phyloP scores from a whole-genome alignment of 2,113 vertebrate genomes.

The Girardinichthys multiradiatus region DNA sequence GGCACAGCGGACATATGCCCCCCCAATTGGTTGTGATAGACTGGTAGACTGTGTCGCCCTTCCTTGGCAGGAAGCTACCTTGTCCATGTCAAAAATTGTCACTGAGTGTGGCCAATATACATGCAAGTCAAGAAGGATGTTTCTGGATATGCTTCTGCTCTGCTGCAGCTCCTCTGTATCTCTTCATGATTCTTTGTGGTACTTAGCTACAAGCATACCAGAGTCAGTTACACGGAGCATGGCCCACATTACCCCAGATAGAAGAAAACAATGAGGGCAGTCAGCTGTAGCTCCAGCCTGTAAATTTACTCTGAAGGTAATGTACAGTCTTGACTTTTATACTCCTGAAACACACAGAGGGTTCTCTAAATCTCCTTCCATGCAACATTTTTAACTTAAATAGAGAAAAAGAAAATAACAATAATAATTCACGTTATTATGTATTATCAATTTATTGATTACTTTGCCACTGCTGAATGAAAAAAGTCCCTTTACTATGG shows the following conservation, averaged over 20 bases:
- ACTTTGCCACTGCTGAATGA: no score
- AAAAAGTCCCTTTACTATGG: no score
- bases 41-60: no score
- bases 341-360: background rate
- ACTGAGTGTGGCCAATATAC: conserved; percentile 10
- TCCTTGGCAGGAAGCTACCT: background rate
- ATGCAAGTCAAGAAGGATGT: conserved; percentile 11
- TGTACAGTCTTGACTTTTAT: background rate
- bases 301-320: background rate
- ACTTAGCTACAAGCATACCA: conserved; percentile 26
- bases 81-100: background rate
- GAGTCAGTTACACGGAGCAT: conserved; percentile 34
- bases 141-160: conserved; percentile 13
- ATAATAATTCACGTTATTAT: background rate
- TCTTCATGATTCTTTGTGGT: conserved; percentile 33
- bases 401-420: background rate
- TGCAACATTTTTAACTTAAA: background rate
- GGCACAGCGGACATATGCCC: background rate
- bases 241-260: conserved; percentile 6
- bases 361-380: background rate
- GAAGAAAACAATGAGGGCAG: conserved; percentile 4
- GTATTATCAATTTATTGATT: no score
- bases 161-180: conserved; percentile 17
- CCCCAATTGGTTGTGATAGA: no score
- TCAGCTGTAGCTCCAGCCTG: conserved; percentile 2